These are phyloP conservation scores for Apamea anceps DNA, from an alignment of 2,888 invertebrate species.

Conservation along the genomic window DNA sequence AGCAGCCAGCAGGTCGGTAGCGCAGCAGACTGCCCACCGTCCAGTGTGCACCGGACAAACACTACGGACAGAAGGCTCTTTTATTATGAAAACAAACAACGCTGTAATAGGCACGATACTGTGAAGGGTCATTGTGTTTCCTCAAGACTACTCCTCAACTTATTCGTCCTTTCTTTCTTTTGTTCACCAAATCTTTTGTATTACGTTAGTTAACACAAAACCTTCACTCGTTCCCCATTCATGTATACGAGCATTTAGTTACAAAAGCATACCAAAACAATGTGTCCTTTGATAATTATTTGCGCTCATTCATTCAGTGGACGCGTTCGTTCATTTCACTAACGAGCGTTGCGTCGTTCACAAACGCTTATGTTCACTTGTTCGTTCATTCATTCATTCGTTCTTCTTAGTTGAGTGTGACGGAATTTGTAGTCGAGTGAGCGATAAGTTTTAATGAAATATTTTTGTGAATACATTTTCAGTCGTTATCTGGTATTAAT, in stretches of 20 bases:
- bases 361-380: slow-evolving; percentile 50
- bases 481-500: not conserved
- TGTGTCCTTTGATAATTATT: slow-evolving; percentile 61
- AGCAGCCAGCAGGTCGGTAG: not conserved
- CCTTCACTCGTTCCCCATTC: slow-evolving; percentile 28
- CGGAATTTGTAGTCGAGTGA: slow-evolving; percentile 28
- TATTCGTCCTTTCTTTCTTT: slow-evolving; percentile 34
- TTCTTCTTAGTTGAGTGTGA: slow-evolving; percentile 34
- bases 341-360: slow-evolving; percentile 60
- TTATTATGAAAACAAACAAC: slow-evolving; percentile 28
- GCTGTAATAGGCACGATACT: slow-evolving; percentile 29
- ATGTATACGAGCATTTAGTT: slow-evolving; percentile 48
- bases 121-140: slow-evolving; percentile 30
- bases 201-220: slow-evolving; percentile 47
- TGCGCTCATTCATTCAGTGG: slow-evolving; percentile 57
- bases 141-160: slow-evolving; percentile 25
- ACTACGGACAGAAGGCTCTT: not conserved
- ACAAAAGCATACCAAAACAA: slow-evolving; percentile 54
- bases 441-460: slow-evolving; percentile 35
- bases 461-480: slow-evolving; percentile 5
- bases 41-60: not conserved
- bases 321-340: slow-evolving; percentile 64
- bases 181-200: slow-evolving; percentile 52
- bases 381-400: slow-evolving; percentile 54
- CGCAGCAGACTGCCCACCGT: not conserved